Evolutionary conservation across 30 jellyfish, hydroid and myxozoan genomes (phyloP), one percentile per base, ranked within the genome.

Genomic region (Sanderia malayensis): DNA sequence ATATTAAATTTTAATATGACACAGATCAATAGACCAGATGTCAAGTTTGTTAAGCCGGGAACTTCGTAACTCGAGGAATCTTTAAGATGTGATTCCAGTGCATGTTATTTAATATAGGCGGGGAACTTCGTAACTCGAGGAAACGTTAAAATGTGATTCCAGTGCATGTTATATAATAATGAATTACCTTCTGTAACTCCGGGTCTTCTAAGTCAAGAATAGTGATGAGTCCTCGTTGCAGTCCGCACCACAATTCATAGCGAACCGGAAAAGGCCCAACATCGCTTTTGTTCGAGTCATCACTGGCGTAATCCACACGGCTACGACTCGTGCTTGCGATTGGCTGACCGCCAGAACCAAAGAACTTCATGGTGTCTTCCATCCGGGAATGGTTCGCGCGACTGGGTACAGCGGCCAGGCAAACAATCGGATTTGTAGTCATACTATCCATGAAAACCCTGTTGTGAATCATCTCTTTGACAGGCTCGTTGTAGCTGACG

Each of bases 191-290:
- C 26, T 71, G 77, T 84, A 46, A 44, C 21, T 74, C 72, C 70
- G 74, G 20, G 20, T 88, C 77, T 22, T 84, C 76, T 61, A 75
- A 31, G 69, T 92, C 95, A 23, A 92, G 76, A 32, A 92, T 81
- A 31, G 94, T 58, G 58, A 92, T 92, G 18, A 67, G 44, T 31
- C 98, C 98, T 55, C 76, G 79, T 26, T 92, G 96, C 31, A 85
- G 93, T 6, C 98, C 98, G 37, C 96, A 92, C 98, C 98, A 92
- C 46, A 92, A 67, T 75, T 92, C 98, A 53, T 70, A 85, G 7
- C 82, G 64, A 27, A 63, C 31, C 60, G 58, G 60, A 31, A 24
- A 11, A 4, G 47, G 37, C 6, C 31, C 67, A 32, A 26, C 53
- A 0, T 30, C 9, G 1, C 20, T 11, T 24, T 34, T 80, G 19